Conservation (phyloP, 2,797 vertebrate genomes). For the Aplochiton taeniatus region DNA sequence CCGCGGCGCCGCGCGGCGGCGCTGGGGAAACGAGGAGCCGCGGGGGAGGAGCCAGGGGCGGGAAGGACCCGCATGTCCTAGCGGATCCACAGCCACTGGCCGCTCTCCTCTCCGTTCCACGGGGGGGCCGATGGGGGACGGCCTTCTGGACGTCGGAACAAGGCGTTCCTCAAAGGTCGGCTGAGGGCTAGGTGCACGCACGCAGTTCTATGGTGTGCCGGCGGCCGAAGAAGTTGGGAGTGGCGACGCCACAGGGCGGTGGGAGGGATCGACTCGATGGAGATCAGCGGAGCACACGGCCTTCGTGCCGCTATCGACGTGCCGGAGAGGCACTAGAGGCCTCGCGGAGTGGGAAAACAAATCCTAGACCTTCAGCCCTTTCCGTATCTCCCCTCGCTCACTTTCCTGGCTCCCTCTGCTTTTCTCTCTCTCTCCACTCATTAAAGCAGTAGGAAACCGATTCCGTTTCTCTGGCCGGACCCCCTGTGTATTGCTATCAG, state of each 20-base stretch:
- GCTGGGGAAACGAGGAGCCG: too few relatives aligned
- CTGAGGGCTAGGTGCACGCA: too few relatives aligned
- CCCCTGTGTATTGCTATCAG: constrained; percentile 9
- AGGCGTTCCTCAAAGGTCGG: too few relatives aligned
- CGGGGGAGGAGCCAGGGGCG: too few relatives aligned
- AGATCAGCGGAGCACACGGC: constrained; percentile 29
- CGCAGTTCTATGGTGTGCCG: background rate
- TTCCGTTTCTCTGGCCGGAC: background rate
- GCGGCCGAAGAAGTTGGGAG: constrained; percentile 18
- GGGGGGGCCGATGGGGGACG: too few relatives aligned
- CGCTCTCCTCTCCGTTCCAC: too few relatives aligned
- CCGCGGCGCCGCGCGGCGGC: too few relatives aligned
- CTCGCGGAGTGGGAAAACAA: constrained; percentile 28
- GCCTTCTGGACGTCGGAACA: too few relatives aligned
- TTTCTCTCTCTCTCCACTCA: constrained; percentile 9
- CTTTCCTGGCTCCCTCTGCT: background rate
- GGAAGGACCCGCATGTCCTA: too few relatives aligned
- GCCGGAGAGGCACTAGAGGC: constrained; percentile 19
- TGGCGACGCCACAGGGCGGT: constrained; percentile 18
- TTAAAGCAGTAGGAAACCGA: constrained; percentile 22
- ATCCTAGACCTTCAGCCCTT: constrained; percentile 17
- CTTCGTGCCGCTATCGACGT: constrained; percentile 33
- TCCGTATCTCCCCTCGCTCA: constrained; percentile 1
- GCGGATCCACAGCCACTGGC: too few relatives aligned
- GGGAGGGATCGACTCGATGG: constrained; percentile 42